Evolutionary conservation across 2,888 invertebrate species (phyloP).

Genomic region (Epinotia ramella): DNA sequence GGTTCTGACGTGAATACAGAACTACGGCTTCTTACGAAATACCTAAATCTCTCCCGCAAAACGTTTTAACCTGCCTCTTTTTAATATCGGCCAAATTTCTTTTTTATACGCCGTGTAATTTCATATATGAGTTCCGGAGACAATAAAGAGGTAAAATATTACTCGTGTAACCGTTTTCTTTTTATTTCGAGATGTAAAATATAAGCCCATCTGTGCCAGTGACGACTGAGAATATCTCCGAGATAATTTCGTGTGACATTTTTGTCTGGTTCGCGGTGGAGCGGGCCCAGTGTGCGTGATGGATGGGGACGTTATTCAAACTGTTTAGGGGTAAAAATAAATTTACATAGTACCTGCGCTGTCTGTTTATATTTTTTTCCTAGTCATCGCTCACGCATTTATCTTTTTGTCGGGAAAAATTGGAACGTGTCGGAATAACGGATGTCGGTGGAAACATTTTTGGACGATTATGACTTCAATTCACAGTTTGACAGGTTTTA

Average conservation of each 20-base stretch:
- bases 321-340: slow-evolving; percentile 48
- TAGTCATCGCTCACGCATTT: slow-evolving; percentile 45
- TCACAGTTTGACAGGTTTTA: slow-evolving; percentile 40
- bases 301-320: slow-evolving; percentile 49
- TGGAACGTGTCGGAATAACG: slow-evolving; percentile 35
- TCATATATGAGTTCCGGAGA: slow-evolving; percentile 50
- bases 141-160: slow-evolving; percentile 54
- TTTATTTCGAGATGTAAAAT: slow-evolving; percentile 55
- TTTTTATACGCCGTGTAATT: slow-evolving; percentile 48
- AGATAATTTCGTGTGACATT: slow-evolving; percentile 49
- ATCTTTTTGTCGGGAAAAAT: slow-evolving; percentile 44
- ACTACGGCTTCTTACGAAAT: slow-evolving; percentile 46
- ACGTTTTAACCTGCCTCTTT: slow-evolving; percentile 47
- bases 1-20: slow-evolving; percentile 42
- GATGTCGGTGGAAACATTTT: slow-evolving; percentile 40
- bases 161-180: slow-evolving; percentile 52
- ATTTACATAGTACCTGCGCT: slow-evolving; percentile 47
- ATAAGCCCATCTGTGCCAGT: slow-evolving; percentile 50
- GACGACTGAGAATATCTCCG: slow-evolving; percentile 52
- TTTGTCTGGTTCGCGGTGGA: slow-evolving; percentile 43
- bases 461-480: slow-evolving; percentile 36
- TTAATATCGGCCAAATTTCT: slow-evolving; percentile 46
- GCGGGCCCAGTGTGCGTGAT: slow-evolving; percentile 48
- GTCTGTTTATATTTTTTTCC: slow-evolving; percentile 45
- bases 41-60: slow-evolving; percentile 50